Conservation (phyloP, 2,797 vertebrate genomes). For the Cephalopachus bancanus region DNA sequence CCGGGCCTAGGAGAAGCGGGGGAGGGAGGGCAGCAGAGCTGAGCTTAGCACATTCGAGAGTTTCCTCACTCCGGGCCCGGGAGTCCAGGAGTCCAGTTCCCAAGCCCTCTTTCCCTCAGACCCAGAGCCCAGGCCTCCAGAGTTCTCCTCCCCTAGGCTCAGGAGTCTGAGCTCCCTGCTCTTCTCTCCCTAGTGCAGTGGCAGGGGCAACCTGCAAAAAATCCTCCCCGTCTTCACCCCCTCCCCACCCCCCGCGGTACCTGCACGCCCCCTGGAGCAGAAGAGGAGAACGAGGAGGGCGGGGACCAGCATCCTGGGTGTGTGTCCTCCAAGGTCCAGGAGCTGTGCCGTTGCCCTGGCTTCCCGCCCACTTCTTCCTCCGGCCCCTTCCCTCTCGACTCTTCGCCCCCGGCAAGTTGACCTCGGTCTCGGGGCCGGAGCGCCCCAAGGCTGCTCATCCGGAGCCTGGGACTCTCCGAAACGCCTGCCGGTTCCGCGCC, state of each 20-base stretch:
- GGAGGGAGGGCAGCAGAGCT: not conserved
- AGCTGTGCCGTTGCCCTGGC: not conserved
- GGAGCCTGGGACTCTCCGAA: not conserved
- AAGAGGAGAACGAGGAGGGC: slow-evolving; percentile 64
- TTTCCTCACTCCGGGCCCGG: not conserved
- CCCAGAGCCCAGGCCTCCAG: not conserved
- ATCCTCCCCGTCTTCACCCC: not conserved
- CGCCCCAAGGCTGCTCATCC: not conserved
- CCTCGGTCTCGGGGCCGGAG: not conserved
- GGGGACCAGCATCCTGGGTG: slow-evolving; percentile 54
- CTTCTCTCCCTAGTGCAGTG: not conserved
- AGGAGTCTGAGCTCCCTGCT: not conserved
- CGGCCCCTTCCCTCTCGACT: not conserved
- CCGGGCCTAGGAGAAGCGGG: slow-evolving; percentile 85
- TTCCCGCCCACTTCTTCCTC: not conserved
- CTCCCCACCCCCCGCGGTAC: slow-evolving; percentile 50
- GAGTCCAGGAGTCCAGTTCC: not conserved
- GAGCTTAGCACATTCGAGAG: not conserved
- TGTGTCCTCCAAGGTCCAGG: not conserved
- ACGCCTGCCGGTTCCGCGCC: not conserved
- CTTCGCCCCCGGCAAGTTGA: not conserved
- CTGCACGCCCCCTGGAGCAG: slow-evolving; percentile 73
- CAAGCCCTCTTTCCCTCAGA: not conserved
- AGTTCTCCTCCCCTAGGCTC: not conserved
- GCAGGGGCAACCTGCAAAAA: not conserved